Conservation (phyloP, 1,140 invertebrate species). For the Caenorhabditis remanei region DNA sequence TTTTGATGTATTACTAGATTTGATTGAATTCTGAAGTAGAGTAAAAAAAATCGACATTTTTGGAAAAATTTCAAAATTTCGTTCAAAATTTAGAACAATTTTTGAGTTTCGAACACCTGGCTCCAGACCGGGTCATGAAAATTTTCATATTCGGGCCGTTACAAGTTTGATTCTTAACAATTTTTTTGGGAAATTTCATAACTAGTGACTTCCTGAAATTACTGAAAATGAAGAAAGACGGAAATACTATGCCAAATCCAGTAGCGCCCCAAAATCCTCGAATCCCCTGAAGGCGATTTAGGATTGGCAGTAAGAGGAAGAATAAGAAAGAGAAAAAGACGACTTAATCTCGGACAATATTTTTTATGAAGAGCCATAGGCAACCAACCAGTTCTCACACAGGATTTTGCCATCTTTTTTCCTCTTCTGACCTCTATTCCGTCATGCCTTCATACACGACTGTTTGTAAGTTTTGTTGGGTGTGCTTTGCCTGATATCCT, state of each 20-base stretch:
- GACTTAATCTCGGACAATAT: conserved; percentile 34
- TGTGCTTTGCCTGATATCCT: too few relatives aligned
- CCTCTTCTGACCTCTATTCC: neutral
- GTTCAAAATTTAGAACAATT: too few relatives aligned
- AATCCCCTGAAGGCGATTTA: conserved; percentile 35
- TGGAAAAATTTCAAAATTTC: too few relatives aligned
- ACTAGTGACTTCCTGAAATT: too few relatives aligned
- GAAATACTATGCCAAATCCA: neutral
- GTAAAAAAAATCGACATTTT: too few relatives aligned
- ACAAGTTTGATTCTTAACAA: too few relatives aligned
- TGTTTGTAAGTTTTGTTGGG: neutral
- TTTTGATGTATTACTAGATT: too few relatives aligned
- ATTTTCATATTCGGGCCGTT: too few relatives aligned
- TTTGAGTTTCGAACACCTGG: too few relatives aligned
- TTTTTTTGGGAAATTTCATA: too few relatives aligned
- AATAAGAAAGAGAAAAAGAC: neutral
- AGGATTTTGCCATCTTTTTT: neutral
- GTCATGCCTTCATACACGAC: neutral
- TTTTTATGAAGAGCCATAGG: conserved; percentile 38
- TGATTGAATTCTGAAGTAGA: too few relatives aligned
- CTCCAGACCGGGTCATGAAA: too few relatives aligned
- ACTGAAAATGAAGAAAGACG: neutral
- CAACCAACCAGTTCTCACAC: conserved; percentile 25
- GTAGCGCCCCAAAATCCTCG: neutral
- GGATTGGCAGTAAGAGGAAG: neutral